phyloP scores from a whole-genome alignment of 2,888 invertebrate genomes.

The Ophraella communa region DNA sequence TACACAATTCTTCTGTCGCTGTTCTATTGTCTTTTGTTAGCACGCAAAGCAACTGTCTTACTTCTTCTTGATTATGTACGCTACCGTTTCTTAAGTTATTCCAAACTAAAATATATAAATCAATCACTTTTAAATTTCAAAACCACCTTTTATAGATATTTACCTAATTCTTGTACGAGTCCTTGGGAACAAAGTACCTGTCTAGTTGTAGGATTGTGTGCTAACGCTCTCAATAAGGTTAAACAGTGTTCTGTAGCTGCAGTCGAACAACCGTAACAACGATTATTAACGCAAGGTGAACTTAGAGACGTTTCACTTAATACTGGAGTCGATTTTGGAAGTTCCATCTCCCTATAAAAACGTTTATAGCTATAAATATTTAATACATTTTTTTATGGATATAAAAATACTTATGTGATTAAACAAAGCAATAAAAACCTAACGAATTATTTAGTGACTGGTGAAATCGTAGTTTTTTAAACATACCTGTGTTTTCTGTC shows the following conservation, averaged over 20 bases:
- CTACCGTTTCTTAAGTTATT: constrained; percentile 89
- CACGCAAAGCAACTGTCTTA: constrained; percentile 85
- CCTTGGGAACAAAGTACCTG: constrained; percentile 79
- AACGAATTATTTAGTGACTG: no score
- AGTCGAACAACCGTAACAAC: constrained; percentile 87
- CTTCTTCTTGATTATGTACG: constrained; percentile 82
- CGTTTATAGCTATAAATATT: no score
- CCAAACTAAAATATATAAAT: constrained; percentile 66
- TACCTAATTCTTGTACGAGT: constrained; percentile 80
- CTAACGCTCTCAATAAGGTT: constrained; percentile 86
- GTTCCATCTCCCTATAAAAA: constrained; percentile 63
- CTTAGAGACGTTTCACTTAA: constrained; percentile 47
- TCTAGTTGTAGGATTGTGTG: constrained; percentile 78
- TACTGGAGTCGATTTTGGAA: constrained; percentile 56
- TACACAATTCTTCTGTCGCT: constrained; percentile 84
- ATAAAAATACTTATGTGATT: not conserved
- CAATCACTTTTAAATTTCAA: no score
- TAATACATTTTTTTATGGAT: no score
- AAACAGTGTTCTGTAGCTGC: constrained; percentile 94
- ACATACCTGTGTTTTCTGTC: constrained; percentile 75
- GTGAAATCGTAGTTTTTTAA: not conserved
- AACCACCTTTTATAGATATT: no score
- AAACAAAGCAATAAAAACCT: not conserved
- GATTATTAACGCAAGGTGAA: constrained; percentile 61
- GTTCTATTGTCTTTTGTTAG: constrained; percentile 85